Conservation (phyloP, 2,888 invertebrate genomes). For the Hipparchia sbordonii region DNA sequence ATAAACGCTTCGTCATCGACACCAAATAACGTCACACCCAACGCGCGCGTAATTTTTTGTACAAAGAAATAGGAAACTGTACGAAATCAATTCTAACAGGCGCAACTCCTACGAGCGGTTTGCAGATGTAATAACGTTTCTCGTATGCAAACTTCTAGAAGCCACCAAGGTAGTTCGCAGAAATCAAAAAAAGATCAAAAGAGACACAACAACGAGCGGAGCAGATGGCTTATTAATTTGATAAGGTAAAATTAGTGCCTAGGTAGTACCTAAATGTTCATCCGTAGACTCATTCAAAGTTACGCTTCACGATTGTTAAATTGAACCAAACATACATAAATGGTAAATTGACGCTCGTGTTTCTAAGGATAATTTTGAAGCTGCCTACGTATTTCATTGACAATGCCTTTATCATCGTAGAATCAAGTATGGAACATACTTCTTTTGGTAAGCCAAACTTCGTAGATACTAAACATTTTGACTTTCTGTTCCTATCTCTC, state of each 20-base stretch:
- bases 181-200: background rate
- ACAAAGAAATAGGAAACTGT: background rate
- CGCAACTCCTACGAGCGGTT: too few species aligned
- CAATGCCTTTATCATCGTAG: background rate
- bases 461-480: too few species aligned
- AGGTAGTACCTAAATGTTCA: background rate
- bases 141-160: too few species aligned
- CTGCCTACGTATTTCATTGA: background rate
- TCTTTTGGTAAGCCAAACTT: too few species aligned
- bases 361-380: constrained; percentile 4
- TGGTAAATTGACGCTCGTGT: constrained; percentile 6
- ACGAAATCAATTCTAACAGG: too few species aligned
- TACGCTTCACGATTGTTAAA: constrained; percentile 8
- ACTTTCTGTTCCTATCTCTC: background rate
- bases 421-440: background rate
- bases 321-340: constrained; percentile 14
- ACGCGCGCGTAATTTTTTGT: background rate
- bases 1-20: too few species aligned
- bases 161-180: too few species aligned
- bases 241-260: background rate
- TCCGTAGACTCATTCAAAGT: constrained; percentile 4
- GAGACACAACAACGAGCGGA: background rate
- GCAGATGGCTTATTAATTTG: background rate
- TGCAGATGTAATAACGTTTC: too few species aligned
- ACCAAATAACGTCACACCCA: background rate